A percentile compares a stretch with the other conserved stretches of the same genome.
phyloP scores from a whole-genome alignment of 2,888 invertebrate genomes.

The Watsonalla binaria region DNA sequence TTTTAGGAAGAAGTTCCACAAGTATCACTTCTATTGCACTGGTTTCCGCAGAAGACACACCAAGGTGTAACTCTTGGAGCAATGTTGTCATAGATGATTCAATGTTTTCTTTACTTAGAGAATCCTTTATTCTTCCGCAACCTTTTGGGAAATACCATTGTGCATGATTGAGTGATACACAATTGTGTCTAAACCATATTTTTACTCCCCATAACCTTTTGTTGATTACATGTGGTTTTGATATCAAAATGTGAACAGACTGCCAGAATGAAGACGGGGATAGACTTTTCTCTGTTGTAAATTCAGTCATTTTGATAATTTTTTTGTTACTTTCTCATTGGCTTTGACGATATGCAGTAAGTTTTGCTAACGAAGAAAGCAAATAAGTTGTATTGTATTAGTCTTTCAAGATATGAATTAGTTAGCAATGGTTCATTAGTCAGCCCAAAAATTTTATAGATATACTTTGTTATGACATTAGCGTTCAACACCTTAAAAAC shows the following conservation, averaged over 20 bases:
- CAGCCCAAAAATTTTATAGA: no score
- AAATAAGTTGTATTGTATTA: no score
- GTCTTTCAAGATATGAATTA: no score
- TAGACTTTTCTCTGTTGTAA: conserved; percentile 3
- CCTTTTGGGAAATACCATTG: conserved; percentile 17
- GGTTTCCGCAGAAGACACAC: conserved; percentile 9
- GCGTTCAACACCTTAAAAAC: no score
- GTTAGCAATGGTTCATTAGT: no score
- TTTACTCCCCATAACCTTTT: conserved; percentile 81
- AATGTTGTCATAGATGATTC: conserved; percentile 15
- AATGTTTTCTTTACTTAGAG: conserved; percentile 19
- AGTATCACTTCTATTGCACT: conserved; percentile 38
- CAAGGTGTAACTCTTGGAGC: conserved; percentile 14
- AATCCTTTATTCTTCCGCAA: conserved; percentile 18
- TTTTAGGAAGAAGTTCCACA: conserved; percentile 59
- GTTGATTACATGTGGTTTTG: conserved; percentile 85
- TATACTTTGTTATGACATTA: no score
- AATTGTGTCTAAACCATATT: conserved; percentile 31
- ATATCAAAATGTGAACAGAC: conserved; percentile 79
- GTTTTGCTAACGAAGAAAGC: no score
- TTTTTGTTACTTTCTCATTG: no score
- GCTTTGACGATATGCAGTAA: no score
- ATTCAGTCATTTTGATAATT: background rate
- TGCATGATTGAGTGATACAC: conserved; percentile 11
- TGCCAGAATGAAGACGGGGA: conserved; percentile 78